These are phyloP conservation scores for Trogon melanurus DNA, from an alignment of 2,113 vertebrate species.

Conservation along the genomic window DNA sequence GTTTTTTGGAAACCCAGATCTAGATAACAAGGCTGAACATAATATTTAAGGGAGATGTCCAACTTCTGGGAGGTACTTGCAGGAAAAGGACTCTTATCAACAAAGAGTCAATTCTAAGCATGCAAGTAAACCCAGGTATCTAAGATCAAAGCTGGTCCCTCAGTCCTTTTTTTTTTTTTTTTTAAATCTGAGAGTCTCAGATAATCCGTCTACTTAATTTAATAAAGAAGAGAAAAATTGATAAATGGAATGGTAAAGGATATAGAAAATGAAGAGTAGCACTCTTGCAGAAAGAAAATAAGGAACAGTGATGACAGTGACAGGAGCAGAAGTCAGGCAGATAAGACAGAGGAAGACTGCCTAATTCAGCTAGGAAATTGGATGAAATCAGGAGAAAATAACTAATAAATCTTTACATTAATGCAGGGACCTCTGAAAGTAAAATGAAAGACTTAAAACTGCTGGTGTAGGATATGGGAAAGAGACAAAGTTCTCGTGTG, in stretches of 20 bases:
- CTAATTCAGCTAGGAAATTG: not conserved
- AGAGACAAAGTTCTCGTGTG: not conserved
- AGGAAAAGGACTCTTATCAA: not conserved
- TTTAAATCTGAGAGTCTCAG: not conserved
- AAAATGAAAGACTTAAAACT: not conserved
- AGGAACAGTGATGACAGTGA: not conserved
- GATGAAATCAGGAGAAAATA: not conserved
- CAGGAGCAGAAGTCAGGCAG: not conserved
- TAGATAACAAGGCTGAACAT: not conserved
- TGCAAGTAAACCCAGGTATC: not conserved
- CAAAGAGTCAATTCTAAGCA: not conserved
- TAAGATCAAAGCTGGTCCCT: not conserved
- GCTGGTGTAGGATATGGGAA: not conserved
- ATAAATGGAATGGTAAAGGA: not conserved
- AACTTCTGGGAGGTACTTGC: not conserved
- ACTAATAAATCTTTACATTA: not conserved
- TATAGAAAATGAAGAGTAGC: not conserved
- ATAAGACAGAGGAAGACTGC: not conserved
- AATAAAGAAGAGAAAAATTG: not conserved
- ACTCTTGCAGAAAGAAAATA: not conserved
- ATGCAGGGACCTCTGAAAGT: not conserved
- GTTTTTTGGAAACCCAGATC: not conserved
- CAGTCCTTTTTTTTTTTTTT: not conserved
- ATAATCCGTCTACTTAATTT: not conserved
- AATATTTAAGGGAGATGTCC: not conserved